Percentiles rank a stretch among this genome's conserved stretches.
Evolutionary conservation across 2,113 vertebrate genomes (phyloP).

Genomic region (Eulacestoma nigropectus): DNA sequence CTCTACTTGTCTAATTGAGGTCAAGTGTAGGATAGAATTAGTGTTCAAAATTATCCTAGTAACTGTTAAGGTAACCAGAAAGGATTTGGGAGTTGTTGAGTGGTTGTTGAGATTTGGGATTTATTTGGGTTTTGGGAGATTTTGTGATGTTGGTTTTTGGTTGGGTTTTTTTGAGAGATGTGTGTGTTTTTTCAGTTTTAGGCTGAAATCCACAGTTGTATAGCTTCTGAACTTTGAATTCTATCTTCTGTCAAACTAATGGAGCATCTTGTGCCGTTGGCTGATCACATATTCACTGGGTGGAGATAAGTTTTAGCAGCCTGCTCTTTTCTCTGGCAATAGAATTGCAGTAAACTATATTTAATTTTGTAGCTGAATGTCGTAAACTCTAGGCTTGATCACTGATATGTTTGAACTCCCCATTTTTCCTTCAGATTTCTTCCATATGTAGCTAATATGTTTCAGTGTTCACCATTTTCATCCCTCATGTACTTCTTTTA

Average conservation of each 20-base stretch:
- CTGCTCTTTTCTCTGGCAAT: neutral
- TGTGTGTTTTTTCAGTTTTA: neutral
- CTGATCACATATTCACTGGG: neutral
- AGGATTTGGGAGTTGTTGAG: neutral
- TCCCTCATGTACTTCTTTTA: neutral
- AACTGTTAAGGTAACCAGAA: neutral
- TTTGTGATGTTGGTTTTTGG: neutral
- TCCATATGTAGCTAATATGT: neutral
- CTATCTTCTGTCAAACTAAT: neutral
- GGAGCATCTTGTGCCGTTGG: neutral
- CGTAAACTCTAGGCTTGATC: neutral
- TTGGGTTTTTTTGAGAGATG: neutral
- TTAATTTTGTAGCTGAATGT: neutral
- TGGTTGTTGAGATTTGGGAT: neutral
- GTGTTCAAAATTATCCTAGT: neutral
- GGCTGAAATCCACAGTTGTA: neutral
- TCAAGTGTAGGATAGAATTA: neutral
- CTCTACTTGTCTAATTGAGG: neutral
- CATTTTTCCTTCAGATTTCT: neutral
- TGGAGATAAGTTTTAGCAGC: neutral
- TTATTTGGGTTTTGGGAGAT: neutral
- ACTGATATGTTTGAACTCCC: neutral
- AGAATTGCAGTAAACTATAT: neutral
- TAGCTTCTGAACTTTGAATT: neutral
- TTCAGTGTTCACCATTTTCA: neutral